Evolutionary conservation across 1,140 invertebrate species (phyloP), one percentile per base, ranked within the genome.

Genomic region (Procambarus clarkii): DNA sequence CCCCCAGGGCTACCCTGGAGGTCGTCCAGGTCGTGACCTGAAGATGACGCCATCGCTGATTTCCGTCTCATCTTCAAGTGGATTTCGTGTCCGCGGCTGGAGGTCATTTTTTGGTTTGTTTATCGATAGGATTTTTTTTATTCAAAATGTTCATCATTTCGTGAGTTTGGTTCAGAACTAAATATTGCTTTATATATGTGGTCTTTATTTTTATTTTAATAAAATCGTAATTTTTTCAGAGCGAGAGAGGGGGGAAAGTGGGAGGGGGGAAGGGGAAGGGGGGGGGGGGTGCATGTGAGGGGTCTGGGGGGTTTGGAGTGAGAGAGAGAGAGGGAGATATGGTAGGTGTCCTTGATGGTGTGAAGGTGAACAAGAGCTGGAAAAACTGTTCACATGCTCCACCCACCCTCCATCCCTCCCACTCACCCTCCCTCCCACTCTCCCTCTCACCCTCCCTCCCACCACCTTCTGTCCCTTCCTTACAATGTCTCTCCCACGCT

Each of bases 11-110:
- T 50, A 9, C 48, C 1, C n/a, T 44, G 11, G 54, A 80, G 78
- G 45, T n/a, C 46, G 54, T 11, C 46, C 9, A 15, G 78, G 54
- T 80, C 78, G 78, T 80, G 78, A 80, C 78, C 54, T 48, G 60
- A 64, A 64, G 60, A 58, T 58, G 54, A 64, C 60, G 60, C 60
- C 60, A 64, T 11, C 15, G 8, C 24, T 85, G 45, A 46, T 69
- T 44, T 64, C 48, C 24, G 58, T 11, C 9, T 71, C 24, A 50
- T 85, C 48, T 34, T 69, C 64, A 2, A 1, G 34, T 15, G n/a
- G 2, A 34, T 82, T 58, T 82, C 34, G 5, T 5, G 24, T 21
- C 50, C 74, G 74, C 21, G 9, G 50, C 50, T 54, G 50, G 7
- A 54, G 7, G 7, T 11, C 50, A 54, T 11, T 54, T 1, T 54